phyloP scores from a whole-genome alignment of 1,140 invertebrate species.

The Oryctes rhinoceros region DNA sequence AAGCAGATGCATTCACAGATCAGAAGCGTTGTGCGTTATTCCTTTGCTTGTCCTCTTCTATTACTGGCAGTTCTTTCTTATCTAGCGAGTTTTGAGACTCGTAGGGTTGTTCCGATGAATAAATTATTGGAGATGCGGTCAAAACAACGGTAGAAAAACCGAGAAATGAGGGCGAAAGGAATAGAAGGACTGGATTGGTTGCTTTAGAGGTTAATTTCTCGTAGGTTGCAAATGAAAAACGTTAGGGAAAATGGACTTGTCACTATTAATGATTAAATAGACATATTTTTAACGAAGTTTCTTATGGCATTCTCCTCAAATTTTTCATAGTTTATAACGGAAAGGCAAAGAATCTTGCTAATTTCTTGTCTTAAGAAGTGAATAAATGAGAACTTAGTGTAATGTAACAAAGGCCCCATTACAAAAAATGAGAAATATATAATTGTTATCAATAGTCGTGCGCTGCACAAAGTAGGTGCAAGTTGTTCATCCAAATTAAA shows the following conservation, averaged over 20 bases:
- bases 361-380: no score
- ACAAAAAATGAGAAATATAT: no score
- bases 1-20: neutral
- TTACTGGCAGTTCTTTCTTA: neutral
- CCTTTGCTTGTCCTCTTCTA: neutral
- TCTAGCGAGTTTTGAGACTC: no score
- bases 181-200: neutral
- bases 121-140: conserved; percentile 8
- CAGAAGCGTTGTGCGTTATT: neutral
- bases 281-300: neutral
- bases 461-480: no score
- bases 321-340: no score
- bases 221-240: conserved; percentile 3
- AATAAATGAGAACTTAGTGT: no score
- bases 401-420: no score
- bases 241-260: neutral
- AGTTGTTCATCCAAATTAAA: no score
- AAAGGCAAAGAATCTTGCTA: no score
- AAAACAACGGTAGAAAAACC: neutral
- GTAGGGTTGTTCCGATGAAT: conserved; percentile 1
- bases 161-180: neutral
- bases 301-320: neutral
- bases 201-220: conserved; percentile 14
- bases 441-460: no score
- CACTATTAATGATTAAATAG: neutral